Conservation (phyloP, 30 jellyfish, hydroid and myxozoan genomes). For the Catostylus mosaicus region DNA sequence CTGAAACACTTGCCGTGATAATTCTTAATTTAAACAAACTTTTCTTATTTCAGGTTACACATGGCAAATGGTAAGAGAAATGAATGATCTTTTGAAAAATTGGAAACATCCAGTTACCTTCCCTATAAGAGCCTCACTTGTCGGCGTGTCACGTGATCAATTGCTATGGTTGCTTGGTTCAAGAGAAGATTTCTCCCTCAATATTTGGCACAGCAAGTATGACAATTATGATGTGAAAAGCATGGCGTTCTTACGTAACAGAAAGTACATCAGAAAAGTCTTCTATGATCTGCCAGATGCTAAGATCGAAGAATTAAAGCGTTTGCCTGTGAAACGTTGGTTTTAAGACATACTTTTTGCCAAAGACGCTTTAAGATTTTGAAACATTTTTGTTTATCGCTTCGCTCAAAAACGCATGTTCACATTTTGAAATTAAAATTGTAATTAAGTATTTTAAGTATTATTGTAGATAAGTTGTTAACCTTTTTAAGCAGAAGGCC, state of each 20-base stretch:
- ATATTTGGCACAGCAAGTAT: constrained; percentile 82
- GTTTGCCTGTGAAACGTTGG: not conserved
- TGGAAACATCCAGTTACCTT: constrained; percentile 70
- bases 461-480: too few relatives aligned
- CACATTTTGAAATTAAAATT: too few relatives aligned
- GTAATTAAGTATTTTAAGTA: too few relatives aligned
- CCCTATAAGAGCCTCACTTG: constrained; percentile 96
- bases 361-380: too few relatives aligned
- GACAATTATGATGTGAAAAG: constrained; percentile 67
- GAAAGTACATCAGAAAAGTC: constrained; percentile 49
- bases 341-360: not conserved
- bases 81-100: constrained; percentile 44
- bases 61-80: constrained; percentile 83
- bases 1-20: too few relatives aligned
- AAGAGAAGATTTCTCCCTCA: constrained; percentile 61
- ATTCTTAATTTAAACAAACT: too few relatives aligned
- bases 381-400: too few relatives aligned
- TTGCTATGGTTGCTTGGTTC: constrained; percentile 74
- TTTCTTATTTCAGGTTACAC: constrained; percentile 62
- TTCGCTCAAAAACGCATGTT: too few relatives aligned
- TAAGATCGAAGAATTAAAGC: constrained; percentile 7
- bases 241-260: constrained; percentile 47
- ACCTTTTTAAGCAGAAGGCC: too few relatives aligned
- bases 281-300: constrained; percentile 83
- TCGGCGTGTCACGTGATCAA: constrained; percentile 58